Conservation (phyloP, 2,797 vertebrate species). For the Hephaestus fuliginosus region DNA sequence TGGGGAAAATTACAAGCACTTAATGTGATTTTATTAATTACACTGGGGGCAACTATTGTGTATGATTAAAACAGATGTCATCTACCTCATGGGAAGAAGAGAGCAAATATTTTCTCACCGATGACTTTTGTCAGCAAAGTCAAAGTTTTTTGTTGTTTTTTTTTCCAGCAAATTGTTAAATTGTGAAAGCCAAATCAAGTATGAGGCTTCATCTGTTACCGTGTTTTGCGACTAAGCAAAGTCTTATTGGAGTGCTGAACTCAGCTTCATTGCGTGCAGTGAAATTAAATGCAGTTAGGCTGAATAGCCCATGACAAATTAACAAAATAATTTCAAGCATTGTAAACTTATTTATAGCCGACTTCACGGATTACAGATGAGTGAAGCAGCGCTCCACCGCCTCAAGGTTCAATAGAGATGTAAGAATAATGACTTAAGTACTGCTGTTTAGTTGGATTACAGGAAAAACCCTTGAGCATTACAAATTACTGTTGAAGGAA, state of each 20-base stretch:
- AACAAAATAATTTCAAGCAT: slow-evolving; percentile 52
- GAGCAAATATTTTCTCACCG: slow-evolving; percentile 28
- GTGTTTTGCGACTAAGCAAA: slow-evolving; percentile 19
- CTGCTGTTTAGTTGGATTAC: slow-evolving; percentile 68
- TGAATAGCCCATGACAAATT: slow-evolving; percentile 60
- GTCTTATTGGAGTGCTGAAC: slow-evolving; percentile 17
- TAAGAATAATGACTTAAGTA: slow-evolving; percentile 63
- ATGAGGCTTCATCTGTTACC: slow-evolving; percentile 28
- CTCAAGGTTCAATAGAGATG: slow-evolving; percentile 52
- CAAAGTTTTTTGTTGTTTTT: background rate
- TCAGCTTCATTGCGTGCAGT: slow-evolving; percentile 20
- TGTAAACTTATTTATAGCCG: slow-evolving; percentile 51
- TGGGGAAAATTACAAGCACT: slow-evolving; percentile 68
- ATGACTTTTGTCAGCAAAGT: slow-evolving; percentile 35
- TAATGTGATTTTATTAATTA: slow-evolving; percentile 77
- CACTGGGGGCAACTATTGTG: slow-evolving; percentile 53
- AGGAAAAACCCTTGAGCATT: slow-evolving; percentile 58
- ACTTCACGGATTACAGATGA: slow-evolving; percentile 52
- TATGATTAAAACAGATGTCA: slow-evolving; percentile 75
- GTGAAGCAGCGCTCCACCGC: slow-evolving; percentile 40
- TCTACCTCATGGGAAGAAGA: slow-evolving; percentile 33
- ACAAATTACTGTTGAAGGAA: slow-evolving; percentile 57
- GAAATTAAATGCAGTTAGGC: slow-evolving; percentile 41
- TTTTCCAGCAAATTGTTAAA: slow-evolving; percentile 7
- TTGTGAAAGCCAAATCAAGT: slow-evolving; percentile 21